A percentile compares a stretch with the other conserved stretches of the same genome.
Evolutionary conservation across 2,888 invertebrate species (phyloP).

Genomic region (Acrobeloides nanus): DNA sequence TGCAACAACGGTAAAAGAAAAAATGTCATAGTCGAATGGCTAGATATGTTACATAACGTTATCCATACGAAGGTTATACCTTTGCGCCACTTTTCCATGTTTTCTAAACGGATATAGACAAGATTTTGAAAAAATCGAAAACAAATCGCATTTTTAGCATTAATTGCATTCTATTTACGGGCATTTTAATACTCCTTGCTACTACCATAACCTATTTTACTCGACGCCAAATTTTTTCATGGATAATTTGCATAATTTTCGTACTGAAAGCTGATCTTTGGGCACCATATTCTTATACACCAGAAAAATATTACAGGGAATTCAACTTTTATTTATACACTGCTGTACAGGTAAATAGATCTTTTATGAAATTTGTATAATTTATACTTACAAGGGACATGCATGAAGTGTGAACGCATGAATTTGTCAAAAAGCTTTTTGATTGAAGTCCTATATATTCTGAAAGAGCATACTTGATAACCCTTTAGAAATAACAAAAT

Average conservation of each 20-base stretch:
- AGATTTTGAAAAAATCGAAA: not conserved
- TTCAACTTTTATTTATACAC: slow-evolving; percentile 49
- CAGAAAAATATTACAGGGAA: slow-evolving; percentile 40
- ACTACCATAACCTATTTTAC: slow-evolving; percentile 12
- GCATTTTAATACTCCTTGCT: slow-evolving; percentile 20
- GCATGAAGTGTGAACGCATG: slow-evolving; percentile 1
- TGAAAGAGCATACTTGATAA: no score
- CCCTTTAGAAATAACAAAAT: no score
- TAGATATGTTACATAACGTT: no score
- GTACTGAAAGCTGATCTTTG: slow-evolving; percentile 24
- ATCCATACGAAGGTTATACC: no score
- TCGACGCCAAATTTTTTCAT: slow-evolving; percentile 24
- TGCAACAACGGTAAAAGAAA: no score
- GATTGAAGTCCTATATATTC: no score
- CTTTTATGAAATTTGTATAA: not conserved
- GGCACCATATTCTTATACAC: slow-evolving; percentile 29
- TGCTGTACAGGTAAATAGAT: slow-evolving; percentile 34
- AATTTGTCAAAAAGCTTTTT: slow-evolving; percentile 9
- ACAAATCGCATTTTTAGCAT: slow-evolving; percentile 18
- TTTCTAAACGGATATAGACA: not conserved
- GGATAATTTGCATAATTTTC: slow-evolving; percentile 39
- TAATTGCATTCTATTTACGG: slow-evolving; percentile 28
- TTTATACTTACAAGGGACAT: not conserved
- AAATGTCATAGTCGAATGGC: no score
- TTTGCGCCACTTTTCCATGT: not conserved